These are phyloP conservation scores for Coryphaenoides rupestris DNA, from an alignment of 2,113 vertebrate genomes.

Conservation along the genomic window DNA sequence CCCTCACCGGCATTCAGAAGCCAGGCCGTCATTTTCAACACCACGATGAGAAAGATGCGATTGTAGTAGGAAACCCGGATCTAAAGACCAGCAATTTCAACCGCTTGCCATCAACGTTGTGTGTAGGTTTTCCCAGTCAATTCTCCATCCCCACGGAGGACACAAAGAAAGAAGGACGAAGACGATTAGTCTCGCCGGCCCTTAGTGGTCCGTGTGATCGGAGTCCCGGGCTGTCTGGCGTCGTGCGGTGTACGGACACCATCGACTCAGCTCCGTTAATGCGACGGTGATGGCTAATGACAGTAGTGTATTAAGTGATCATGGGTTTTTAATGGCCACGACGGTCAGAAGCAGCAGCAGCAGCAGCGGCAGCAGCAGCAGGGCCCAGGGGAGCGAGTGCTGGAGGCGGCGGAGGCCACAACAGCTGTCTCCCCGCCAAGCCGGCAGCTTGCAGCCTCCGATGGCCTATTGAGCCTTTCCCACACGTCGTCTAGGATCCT, in stretches of 20 bases:
- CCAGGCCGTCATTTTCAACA: too few species aligned
- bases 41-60: neutral
- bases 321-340: conserved; percentile 70
- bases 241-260: conserved; percentile 7
- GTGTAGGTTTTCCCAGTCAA: neutral
- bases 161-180: conserved; percentile 3
- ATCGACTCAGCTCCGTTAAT: conserved; percentile 54
- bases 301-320: conserved; percentile 70
- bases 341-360: conserved; percentile 48
- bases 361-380: conserved; percentile 31
- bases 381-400: neutral
- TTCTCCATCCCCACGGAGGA: neutral
- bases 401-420: conserved; percentile 41
- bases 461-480: conserved; percentile 9
- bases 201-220: conserved; percentile 11
- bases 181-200: conserved; percentile 1
- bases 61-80: neutral
- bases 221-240: conserved; percentile 15
- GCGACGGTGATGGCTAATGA: conserved; percentile 61
- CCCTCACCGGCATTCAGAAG: too few species aligned
- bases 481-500: conserved; percentile 2
- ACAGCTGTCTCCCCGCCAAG: conserved; percentile 50
- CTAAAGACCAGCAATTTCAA: neutral
- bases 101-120: neutral
- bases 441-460: conserved; percentile 17